These are phyloP conservation scores for Hybos culiciformis DNA, from an alignment of 2,888 invertebrate species.

Conservation along the genomic window DNA sequence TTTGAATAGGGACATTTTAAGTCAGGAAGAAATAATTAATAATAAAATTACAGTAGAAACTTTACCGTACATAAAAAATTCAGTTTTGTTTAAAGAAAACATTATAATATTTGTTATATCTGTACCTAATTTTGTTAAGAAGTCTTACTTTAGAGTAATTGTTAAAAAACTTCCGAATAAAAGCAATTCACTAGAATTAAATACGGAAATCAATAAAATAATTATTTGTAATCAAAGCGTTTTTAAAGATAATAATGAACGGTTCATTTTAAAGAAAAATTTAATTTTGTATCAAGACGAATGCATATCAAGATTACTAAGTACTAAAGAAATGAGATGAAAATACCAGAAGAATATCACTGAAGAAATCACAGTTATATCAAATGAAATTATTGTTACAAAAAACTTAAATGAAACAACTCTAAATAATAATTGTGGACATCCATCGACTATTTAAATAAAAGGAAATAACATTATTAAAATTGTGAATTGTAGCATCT, in stretches of 20 bases:
- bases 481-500: constrained; percentile 3
- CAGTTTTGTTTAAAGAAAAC: constrained; percentile 1
- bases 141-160: background rate
- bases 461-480: constrained; percentile 4
- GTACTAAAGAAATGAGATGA: constrained; percentile 1
- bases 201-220: background rate
- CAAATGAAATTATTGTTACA: constrained; percentile 3
- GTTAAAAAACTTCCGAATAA: constrained; percentile 8
- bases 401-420: constrained; percentile 1
- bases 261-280: constrained; percentile 1
- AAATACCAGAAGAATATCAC: constrained; percentile 3
- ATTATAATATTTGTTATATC: constrained; percentile 6
- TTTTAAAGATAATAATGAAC: constrained; percentile 1
- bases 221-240: constrained; percentile 1
- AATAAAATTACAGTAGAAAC: constrained; percentile 6
- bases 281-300: constrained; percentile 1
- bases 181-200: constrained; percentile 4
- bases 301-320: constrained; percentile 4
- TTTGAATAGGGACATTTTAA: constrained; percentile 3
- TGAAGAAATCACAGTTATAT: background rate
- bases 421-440: constrained; percentile 1
- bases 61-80: constrained; percentile 4
- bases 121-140: constrained; percentile 1
- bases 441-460: background rate
- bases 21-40: constrained; percentile 5